These are phyloP conservation scores for Leucoptera coffeella DNA, from an alignment of 2,888 invertebrate genomes.

Conservation along the genomic window DNA sequence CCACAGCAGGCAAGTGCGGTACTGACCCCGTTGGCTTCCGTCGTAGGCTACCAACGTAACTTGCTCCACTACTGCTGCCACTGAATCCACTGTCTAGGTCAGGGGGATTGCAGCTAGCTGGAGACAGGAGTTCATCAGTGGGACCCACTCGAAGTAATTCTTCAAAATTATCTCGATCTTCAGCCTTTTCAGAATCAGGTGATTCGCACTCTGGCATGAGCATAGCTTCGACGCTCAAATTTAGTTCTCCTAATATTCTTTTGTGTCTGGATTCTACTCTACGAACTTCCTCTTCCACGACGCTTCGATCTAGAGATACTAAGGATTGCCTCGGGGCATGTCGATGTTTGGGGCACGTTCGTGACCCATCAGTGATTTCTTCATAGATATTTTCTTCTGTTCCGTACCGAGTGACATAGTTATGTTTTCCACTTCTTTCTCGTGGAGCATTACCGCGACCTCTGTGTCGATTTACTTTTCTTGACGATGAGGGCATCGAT, in stretches of 20 bases:
- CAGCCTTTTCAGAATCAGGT: conserved; percentile 58
- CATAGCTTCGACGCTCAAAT: conserved; percentile 86
- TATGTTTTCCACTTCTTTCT: conserved; percentile 53
- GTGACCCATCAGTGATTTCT: conserved; percentile 65
- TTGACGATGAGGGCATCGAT: conserved; percentile 54
- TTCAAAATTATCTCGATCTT: conserved; percentile 56
- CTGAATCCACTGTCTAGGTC: conserved; percentile 80
- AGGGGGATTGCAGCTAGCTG: conserved; percentile 58
- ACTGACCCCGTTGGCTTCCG: conserved; percentile 47
- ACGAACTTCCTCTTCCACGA: conserved; percentile 78
- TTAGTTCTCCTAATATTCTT: conserved; percentile 77
- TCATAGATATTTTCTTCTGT: conserved; percentile 82
- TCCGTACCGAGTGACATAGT: conserved; percentile 72
- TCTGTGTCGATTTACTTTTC: conserved; percentile 35
- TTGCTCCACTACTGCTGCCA: conserved; percentile 76
- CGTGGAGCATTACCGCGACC: conserved; percentile 34
- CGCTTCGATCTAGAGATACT: conserved; percentile 62
- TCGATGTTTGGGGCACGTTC: conserved; percentile 43
- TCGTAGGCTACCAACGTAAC: conserved; percentile 67
- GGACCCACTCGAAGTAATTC: conserved; percentile 64
- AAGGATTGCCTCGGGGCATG: conserved; percentile 53
- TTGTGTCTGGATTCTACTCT: conserved; percentile 78
- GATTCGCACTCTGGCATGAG: conserved; percentile 75
- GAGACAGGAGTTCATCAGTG: conserved; percentile 66
- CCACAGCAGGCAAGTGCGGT: conserved; percentile 43